Evolutionary conservation across 2,888 invertebrate species (phyloP), one percentile per base, ranked within the genome.

Genomic region (Suillia variegata): DNA sequence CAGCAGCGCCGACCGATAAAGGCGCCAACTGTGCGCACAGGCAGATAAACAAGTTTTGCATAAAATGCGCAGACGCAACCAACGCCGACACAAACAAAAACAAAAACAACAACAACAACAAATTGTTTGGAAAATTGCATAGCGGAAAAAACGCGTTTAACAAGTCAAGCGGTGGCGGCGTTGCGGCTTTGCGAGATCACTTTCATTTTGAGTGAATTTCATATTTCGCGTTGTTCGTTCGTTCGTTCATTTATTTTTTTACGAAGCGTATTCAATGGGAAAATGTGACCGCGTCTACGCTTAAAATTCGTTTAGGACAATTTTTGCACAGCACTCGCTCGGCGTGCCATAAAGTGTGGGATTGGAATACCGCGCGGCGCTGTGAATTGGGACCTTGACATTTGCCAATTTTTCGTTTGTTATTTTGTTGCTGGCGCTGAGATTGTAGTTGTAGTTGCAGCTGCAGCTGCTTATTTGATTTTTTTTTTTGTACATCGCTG

Each of bases 351-450:
- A 6, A 6, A 38, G 38, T 38, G 38, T 13, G 38, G 13, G 31
- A 31, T n/a, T n/a, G n/a, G n/a, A n/a, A n/a, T n/a, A n/a, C n/a
- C n/a, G n/a, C n/a, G n/a, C n/a, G n/a, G n/a, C n/a, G n/a, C n/a
- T n/a, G n/a, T n/a, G n/a, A n/a, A n/a, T 26, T 26, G 26, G 13
- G 45, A 45, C 45, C 45, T 45, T 45, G 45, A 45, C 45, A 45
- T 45, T 45, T 12, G 45, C 45, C n/a, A n/a, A n/a, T n/a, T n/a
- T n/a, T n/a, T n/a, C n/a, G n/a, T n/a, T n/a, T n/a, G n/a, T n/a
- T n/a, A n/a, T n/a, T n/a, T n/a, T n/a, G n/a, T n/a, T 2, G 38
- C 38, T 8, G 18, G 45, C 45, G 18, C 3, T 20, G 5, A 5
- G 26, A 26, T 5, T 26, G 26, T 10, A 26, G 10, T 10, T 26